Evolutionary conservation across 2,888 invertebrate genomes (phyloP).

Genomic region (Agrochola litura): DNA sequence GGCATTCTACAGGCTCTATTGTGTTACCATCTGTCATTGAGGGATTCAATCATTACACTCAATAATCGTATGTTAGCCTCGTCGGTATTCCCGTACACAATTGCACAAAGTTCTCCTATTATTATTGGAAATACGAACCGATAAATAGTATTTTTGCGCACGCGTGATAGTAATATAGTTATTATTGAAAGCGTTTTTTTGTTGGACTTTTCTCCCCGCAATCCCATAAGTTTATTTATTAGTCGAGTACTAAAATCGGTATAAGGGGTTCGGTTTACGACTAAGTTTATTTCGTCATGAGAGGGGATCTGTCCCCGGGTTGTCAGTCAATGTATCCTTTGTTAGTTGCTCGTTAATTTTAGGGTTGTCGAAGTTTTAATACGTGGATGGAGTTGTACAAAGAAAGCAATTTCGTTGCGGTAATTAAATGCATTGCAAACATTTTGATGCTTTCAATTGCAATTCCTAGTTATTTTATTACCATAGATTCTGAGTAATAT

Average conservation of each 20-base stretch:
- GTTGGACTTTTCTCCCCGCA: conserved; percentile 75
- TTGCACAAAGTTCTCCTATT: conserved; percentile 80
- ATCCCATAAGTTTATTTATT: conserved; percentile 88
- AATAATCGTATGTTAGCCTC: conserved; percentile 82
- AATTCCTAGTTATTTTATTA: background rate
- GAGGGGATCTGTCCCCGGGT: conserved; percentile 79
- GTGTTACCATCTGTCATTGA: conserved; percentile 87
- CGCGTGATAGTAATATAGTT: conserved; percentile 82
- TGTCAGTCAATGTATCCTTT: conserved; percentile 83
- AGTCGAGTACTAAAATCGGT: conserved; percentile 83
- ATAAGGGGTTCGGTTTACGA: conserved; percentile 85
- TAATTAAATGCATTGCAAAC: conserved; percentile 13
- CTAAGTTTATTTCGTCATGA: conserved; percentile 81
- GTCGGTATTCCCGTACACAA: conserved; percentile 68
- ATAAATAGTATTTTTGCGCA: conserved; percentile 80
- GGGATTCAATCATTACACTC: conserved; percentile 82
- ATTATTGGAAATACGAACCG: conserved; percentile 78
- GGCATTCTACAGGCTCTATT: conserved; percentile 74
- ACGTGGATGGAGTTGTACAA: conserved; percentile 15
- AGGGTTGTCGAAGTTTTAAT: conserved; percentile 74
- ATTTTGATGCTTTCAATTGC: conserved; percentile 5
- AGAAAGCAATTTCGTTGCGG: conserved; percentile 37
- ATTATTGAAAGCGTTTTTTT: conserved; percentile 79
- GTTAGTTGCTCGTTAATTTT: conserved; percentile 75
- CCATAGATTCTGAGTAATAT: background rate